These are phyloP conservation scores for Patagioenas fasciata DNA, from an alignment of 2,113 vertebrate species.

Conservation along the genomic window DNA sequence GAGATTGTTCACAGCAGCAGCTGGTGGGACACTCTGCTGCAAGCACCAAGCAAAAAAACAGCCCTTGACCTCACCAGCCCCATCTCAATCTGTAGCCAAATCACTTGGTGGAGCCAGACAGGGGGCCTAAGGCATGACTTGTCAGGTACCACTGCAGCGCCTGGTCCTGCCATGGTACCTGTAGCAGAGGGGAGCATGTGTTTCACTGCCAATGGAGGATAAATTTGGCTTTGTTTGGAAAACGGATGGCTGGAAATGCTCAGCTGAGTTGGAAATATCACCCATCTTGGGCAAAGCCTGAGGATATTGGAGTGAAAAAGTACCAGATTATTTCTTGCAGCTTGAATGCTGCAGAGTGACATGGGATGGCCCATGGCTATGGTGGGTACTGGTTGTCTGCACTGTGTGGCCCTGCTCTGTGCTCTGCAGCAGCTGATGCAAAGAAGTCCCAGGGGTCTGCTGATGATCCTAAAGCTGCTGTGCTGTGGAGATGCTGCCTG, in stretches of 20 bases:
- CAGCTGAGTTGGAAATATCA: background rate
- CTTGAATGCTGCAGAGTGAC: background rate
- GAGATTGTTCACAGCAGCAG: background rate
- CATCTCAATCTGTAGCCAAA: background rate
- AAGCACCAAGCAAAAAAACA: background rate
- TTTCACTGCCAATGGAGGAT: background rate
- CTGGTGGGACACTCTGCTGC: too few relatives aligned
- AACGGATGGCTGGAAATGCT: background rate
- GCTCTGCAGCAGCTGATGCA: background rate
- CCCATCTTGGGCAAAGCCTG: background rate
- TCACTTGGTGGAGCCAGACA: background rate
- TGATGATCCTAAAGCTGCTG: background rate
- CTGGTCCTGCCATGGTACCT: background rate
- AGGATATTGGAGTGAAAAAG: background rate
- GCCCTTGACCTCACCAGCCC: background rate
- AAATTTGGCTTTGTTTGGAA: background rate
- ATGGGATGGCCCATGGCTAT: fast-evolving
- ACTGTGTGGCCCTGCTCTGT: background rate
- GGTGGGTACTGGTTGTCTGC: fast-evolving
- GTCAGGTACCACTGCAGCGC: too few relatives aligned
- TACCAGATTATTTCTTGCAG: background rate
- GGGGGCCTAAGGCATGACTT: background rate
- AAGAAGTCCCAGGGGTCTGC: background rate
- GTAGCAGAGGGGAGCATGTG: background rate
- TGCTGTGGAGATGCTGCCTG: background rate